Evolutionary conservation across 2,888 invertebrate species (phyloP), one percentile per base, ranked within the genome.

Genomic region (Bembecia ichneumoniformis): DNA sequence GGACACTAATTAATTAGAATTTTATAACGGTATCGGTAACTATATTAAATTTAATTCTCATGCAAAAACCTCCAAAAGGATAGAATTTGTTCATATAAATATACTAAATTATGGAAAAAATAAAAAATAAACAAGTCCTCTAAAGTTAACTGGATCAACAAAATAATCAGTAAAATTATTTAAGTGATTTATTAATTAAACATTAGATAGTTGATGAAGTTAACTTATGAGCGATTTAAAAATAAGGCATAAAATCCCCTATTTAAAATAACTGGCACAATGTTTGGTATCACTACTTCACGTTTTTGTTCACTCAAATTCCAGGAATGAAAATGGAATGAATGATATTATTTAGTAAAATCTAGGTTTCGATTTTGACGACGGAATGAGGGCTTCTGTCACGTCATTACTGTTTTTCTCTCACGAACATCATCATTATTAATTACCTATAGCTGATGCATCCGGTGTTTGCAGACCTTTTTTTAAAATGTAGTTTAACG

Each of bases 311-410:
- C n/a, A 72, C 74, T 74, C 70, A 74, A 66, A 79, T 80, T 71
- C 77, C 79, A 79, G 82, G 76, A 82, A 80, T 82, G 83, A 79
- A 83, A 82, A 80, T 83, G 83, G 82, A 83, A 83, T 83, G 84
- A 82, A 78, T 68, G 68, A 71, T 71, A 61, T 68, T 63, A 65
- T 58, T 57, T 69, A 79, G 64, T 75, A 71, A 65, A 68, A 69
- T 74, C 74, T 82, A 81, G 83, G 82, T 15, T 77, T 71, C 79
- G 64, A 61, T 66, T 71, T 77, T 82, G 75, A 78, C 78, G 75
- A 78, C 79, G 73, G 74, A 77, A 79, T 83, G 77, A 78, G 72
- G 82, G 83, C 82, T 86, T 86, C 77, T 81, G 71, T 81, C 75
- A 82, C 78, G 80, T 77, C 81, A 82, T 79, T 74, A 63, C 53